phyloP scores from a whole-genome alignment of 2,888 invertebrate genomes.

The Nezara viridula region DNA sequence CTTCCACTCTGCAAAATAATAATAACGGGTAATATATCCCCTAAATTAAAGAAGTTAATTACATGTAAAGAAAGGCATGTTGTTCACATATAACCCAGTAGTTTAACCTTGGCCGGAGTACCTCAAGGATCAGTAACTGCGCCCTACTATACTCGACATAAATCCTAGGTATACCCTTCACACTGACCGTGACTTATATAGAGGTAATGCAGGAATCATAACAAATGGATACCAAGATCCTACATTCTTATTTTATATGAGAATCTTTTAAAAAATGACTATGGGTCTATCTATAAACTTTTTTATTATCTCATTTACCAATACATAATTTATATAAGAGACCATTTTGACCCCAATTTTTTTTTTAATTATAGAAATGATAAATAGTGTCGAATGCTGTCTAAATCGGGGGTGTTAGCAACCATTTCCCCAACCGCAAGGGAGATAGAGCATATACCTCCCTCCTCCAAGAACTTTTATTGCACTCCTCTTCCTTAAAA shows the following conservation, averaged over 20 bases:
- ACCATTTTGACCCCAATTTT: no score
- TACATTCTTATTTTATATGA: background rate
- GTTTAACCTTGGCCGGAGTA: background rate
- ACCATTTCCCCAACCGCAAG: no score
- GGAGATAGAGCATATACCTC: no score
- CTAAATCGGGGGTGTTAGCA: no score
- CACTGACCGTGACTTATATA: background rate
- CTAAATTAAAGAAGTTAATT: background rate
- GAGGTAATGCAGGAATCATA: background rate
- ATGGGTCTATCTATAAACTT: no score
- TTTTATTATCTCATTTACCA: no score
- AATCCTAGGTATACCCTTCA: background rate
- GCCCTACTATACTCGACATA: background rate
- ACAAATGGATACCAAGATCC: background rate
- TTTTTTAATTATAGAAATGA: no score
- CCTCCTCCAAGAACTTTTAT: no score
- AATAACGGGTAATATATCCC: background rate
- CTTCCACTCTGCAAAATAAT: constrained; percentile 60
- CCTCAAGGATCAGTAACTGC: background rate
- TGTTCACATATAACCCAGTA: background rate
- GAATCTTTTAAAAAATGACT: background rate
- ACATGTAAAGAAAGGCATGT: background rate
- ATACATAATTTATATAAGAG: no score
- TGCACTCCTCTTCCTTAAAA: no score
- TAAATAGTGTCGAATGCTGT: no score